Base-by-base conservation (phyloP, 2,113 vertebrate genomes). In the Sprattus sprattus region DNA sequence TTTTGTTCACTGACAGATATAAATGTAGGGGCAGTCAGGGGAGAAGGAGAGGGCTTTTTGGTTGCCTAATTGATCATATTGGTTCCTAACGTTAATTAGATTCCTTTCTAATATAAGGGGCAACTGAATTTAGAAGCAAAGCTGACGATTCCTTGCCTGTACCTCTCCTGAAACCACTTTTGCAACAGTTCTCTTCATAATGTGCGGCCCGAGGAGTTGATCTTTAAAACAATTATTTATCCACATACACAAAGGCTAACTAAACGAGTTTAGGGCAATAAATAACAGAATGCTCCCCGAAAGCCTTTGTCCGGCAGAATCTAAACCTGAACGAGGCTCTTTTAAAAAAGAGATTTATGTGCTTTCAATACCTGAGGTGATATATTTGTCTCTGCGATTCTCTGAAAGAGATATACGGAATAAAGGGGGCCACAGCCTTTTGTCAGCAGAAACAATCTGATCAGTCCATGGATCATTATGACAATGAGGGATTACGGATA, bases 401-500 rank as follows among this genome's bases (percentile, higher is more conserved):
- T 81, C 89, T 94, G 92, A 94, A 94, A 94, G 92, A 95, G 94
- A 96, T 93, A 93, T 89, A 90, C 89, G 83, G 91, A 94, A 94
- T 93, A 92, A 93, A 94, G 89, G 91, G 83, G 86, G 71, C 80
- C 84, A 91, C 89, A 81, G 88, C 85, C 92, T 92, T 95, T 95
- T 95, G 94, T 96, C 94, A 94, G 93, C 92, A 91, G 85, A 87
- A 93, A 92, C 89, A 83, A 90, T 92, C 91, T 89, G 90, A 92
- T 94, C 91, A 89, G 93, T 86, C 87, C 88, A 93, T 95, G 88
- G 85, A 95, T 95, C 95, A 95, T 93, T 89, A 92, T 93, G 92
- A 94, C 93, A 93, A 91, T 91, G 91, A 94, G 90, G 83, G 89
- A 93, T 93, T 92, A 89, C 84, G 67, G 88, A 90, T 89, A 81